These are phyloP conservation scores for Gasteruption jaculator DNA, from an alignment of 2,888 invertebrate genomes.

Conservation along the genomic window DNA sequence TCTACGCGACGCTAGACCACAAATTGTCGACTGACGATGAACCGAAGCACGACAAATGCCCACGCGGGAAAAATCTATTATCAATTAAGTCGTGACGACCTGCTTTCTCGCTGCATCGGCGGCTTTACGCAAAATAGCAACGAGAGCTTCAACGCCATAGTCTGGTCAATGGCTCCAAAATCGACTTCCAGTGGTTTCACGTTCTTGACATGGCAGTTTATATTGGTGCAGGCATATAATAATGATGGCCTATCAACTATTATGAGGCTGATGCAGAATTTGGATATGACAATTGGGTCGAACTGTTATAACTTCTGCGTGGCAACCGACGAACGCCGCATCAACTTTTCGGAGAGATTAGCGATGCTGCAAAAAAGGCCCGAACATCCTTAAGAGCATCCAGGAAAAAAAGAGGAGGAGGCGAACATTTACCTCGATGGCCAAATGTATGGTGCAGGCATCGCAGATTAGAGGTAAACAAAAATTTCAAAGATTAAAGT, in stretches of 20 bases:
- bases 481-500: too few species aligned
- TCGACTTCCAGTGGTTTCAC: not conserved
- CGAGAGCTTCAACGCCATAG: constrained; percentile 19
- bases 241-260: constrained; percentile 15
- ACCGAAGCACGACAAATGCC: constrained; percentile 26
- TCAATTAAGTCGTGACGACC: constrained; percentile 26
- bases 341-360: constrained; percentile 18
- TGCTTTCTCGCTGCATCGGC: constrained; percentile 17
- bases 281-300: constrained; percentile 18
- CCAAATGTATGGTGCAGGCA: too few species aligned
- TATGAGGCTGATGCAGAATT: constrained; percentile 17
- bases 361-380: too few species aligned
- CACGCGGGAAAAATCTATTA: constrained; percentile 22
- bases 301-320: constrained; percentile 17
- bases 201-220: constrained; percentile 8
- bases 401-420: too few species aligned
- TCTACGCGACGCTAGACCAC: constrained; percentile 27
- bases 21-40: constrained; percentile 27
- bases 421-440: too few species aligned
- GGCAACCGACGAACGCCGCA: constrained; percentile 17
- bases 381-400: too few species aligned
- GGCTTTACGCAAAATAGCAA: constrained; percentile 21
- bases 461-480: too few species aligned
- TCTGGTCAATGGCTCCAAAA: constrained; percentile 22
- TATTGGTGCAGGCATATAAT: constrained; percentile 19